Percentiles rank a stretch among this genome's conserved stretches.
Evolutionary conservation across 2,113 vertebrate species (phyloP).

Genomic region (Hypanus sabinus): DNA sequence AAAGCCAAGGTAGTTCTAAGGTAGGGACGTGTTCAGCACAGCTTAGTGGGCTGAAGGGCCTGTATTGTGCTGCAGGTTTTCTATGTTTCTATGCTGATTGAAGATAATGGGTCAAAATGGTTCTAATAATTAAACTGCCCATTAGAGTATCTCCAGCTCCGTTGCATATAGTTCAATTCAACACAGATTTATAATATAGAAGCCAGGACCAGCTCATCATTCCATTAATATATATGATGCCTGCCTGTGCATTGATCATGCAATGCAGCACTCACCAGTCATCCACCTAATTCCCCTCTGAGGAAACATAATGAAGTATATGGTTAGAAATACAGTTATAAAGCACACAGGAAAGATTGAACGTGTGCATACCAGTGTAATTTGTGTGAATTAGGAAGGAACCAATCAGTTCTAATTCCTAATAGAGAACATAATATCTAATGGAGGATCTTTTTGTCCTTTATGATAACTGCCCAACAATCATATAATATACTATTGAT

Average conservation of each 20-base stretch:
- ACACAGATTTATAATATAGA: no score
- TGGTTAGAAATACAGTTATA: not conserved
- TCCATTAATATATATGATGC: not conserved
- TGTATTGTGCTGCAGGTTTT: no score
- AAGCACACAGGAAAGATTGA: not conserved
- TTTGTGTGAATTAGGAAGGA: not conserved
- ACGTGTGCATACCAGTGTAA: not conserved
- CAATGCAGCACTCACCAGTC: not conserved
- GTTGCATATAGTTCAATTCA: not conserved
- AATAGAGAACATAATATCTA: not conserved
- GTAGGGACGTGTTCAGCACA: no score
- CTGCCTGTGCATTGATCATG: not conserved
- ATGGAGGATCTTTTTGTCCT: not conserved
- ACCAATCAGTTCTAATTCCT: not conserved
- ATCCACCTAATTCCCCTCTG: not conserved
- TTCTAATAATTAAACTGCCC: not conserved
- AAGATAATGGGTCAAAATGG: not conserved
- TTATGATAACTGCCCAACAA: not conserved
- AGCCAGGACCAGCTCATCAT: not conserved
- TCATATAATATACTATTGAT: not conserved
- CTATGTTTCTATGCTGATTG: no score
- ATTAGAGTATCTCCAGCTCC: not conserved
- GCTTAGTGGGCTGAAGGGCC: no score
- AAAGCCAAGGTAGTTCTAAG: no score
- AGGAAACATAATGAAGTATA: not conserved